Evolutionary conservation across 2,888 invertebrate genomes (phyloP).

Genomic region (Lycocerus yunnanus): DNA sequence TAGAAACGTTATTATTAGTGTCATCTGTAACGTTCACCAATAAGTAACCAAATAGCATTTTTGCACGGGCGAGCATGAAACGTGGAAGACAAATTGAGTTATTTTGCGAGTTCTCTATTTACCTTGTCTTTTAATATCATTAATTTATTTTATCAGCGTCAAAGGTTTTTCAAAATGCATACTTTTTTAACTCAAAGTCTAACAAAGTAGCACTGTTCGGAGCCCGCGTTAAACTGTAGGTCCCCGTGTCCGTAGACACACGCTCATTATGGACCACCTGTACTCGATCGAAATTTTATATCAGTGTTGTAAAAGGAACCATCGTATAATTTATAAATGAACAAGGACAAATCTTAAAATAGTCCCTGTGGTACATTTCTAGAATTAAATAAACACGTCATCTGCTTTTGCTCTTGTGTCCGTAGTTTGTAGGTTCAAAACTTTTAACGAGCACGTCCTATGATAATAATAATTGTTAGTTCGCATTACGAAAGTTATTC

Average conservation of each 20-base stretch:
- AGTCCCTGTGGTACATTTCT: slow-evolving; percentile 16
- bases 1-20: slow-evolving; percentile 15
- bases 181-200: background rate
- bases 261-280: no score
- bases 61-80: slow-evolving; percentile 24
- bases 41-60: slow-evolving; percentile 27
- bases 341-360: slow-evolving; percentile 11
- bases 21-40: slow-evolving; percentile 19
- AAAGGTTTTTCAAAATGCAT: slow-evolving; percentile 11
- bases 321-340: slow-evolving; percentile 14
- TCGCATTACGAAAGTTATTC: background rate
- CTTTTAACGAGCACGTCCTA: slow-evolving; percentile 20
- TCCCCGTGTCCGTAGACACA: no score
- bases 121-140: slow-evolving; percentile 26
- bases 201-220: no score
- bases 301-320: background rate
- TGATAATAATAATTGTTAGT: slow-evolving; percentile 20
- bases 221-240: no score
- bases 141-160: slow-evolving; percentile 19
- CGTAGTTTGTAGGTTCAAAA: slow-evolving; percentile 10
- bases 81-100: slow-evolving; percentile 26
- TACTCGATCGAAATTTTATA: no score
- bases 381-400: slow-evolving; percentile 7
- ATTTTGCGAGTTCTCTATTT: slow-evolving; percentile 25
- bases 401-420: background rate